phyloP scores from a whole-genome alignment of 2,888 invertebrate species.

The Teleiodes luculella region DNA sequence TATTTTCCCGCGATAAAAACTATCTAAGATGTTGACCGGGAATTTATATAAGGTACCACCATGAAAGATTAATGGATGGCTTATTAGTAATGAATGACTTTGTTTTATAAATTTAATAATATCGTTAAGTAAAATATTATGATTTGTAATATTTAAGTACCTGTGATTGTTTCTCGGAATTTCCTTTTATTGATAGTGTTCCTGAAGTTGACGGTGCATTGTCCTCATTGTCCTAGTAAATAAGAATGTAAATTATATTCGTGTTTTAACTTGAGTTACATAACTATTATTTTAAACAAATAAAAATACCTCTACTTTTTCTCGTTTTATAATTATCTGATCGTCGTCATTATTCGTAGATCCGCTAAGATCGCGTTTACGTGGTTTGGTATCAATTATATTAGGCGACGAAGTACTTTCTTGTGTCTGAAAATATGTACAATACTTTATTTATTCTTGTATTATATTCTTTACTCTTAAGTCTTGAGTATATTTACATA shows the following conservation, averaged over 20 bases:
- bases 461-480: neutral
- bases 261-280: neutral
- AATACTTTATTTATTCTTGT: neutral
- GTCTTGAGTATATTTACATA: too few relatives aligned
- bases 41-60: too few relatives aligned
- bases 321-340: neutral
- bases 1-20: too few relatives aligned
- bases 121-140: too few relatives aligned
- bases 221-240: neutral
- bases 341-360: neutral
- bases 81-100: too few relatives aligned
- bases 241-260: neutral
- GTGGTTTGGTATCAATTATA: neutral
- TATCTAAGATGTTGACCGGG: too few relatives aligned
- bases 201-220: neutral
- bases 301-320: neutral
- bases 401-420: neutral
- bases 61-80: too few relatives aligned
- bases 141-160: neutral
- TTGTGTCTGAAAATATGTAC: neutral
- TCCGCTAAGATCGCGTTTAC: too few relatives aligned
- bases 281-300: neutral
- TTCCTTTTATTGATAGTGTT: neutral
- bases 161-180: neutral
- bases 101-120: too few relatives aligned